These are phyloP conservation scores for Apis dorsata DNA, from an alignment of 1,140 invertebrate species.

Conservation along the genomic window DNA sequence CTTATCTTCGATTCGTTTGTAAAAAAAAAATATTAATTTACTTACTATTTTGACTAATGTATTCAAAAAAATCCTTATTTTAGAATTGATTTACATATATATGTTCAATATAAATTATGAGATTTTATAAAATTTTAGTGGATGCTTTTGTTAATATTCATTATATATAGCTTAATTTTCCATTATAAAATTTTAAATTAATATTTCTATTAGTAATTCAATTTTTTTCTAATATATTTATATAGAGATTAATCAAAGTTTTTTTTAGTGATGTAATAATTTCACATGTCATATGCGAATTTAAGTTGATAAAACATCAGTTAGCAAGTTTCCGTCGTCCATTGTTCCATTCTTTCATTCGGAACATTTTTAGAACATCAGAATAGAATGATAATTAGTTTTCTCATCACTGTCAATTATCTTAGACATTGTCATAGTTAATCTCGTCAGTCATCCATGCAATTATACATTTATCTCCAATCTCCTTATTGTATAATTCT, in stretches of 20 bases:
- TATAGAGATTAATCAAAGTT: neutral
- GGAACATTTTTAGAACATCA: neutral
- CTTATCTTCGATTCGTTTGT: no score
- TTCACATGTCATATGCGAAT: neutral
- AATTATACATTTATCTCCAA: constrained; percentile 28
- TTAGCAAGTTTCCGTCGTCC: neutral
- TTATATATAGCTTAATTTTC: neutral
- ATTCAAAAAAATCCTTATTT: no score
- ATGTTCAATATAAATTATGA: no score
- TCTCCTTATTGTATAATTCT: constrained; percentile 2
- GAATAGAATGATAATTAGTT: constrained; percentile 20
- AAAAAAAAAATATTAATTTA: no score
- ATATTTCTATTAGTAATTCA: neutral
- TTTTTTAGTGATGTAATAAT: neutral
- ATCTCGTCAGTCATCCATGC: constrained; percentile 2
- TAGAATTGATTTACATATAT: no score
- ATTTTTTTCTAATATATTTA: neutral
- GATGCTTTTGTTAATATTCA: no score
- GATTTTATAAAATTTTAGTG: no score
- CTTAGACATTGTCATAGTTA: constrained; percentile 10
- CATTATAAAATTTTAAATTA: neutral
- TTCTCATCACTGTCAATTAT: constrained; percentile 34
- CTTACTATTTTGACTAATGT: no score
- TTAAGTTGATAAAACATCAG: neutral
- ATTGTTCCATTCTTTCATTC: neutral